These are phyloP conservation scores for Xiphophorus maculatus DNA, from an alignment of 2,113 vertebrate genomes.

Conservation along the genomic window DNA sequence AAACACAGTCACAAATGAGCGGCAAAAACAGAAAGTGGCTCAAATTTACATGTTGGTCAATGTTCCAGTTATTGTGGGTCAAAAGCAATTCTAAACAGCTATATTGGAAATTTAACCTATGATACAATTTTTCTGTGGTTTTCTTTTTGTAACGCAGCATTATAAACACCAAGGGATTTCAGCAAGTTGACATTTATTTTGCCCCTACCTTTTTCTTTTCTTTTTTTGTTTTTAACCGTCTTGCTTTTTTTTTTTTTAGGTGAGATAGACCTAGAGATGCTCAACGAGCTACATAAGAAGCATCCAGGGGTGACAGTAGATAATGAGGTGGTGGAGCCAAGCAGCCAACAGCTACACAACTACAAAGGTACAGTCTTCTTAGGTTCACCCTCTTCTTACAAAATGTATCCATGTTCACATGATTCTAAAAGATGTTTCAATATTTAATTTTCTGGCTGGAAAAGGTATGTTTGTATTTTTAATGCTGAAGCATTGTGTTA, in stretches of 20 bases:
- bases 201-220: too few species aligned
- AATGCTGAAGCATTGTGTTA: background rate
- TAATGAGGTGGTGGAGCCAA: constrained; percentile 87
- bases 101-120: too few species aligned
- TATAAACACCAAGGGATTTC: too few species aligned
- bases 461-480: background rate
- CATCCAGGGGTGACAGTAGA: constrained; percentile 79
- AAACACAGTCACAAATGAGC: too few species aligned
- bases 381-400: background rate
- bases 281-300: constrained; percentile 77
- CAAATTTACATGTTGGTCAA: too few species aligned
- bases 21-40: too few species aligned
- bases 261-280: constrained; percentile 85
- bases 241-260: constrained; percentile 67
- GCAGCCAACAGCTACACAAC: constrained; percentile 79
- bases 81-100: too few species aligned
- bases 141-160: too few species aligned
- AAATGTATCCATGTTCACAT: background rate
- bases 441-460: constrained; percentile 3
- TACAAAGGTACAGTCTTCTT: constrained; percentile 78
- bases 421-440: background rate
- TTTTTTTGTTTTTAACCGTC: background rate
- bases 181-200: background rate
- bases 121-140: too few species aligned
- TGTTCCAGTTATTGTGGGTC: too few species aligned